These are phyloP conservation scores for Ceratosolen fusciceps DNA, from an alignment of 1,140 invertebrate genomes.

Conservation along the genomic window DNA sequence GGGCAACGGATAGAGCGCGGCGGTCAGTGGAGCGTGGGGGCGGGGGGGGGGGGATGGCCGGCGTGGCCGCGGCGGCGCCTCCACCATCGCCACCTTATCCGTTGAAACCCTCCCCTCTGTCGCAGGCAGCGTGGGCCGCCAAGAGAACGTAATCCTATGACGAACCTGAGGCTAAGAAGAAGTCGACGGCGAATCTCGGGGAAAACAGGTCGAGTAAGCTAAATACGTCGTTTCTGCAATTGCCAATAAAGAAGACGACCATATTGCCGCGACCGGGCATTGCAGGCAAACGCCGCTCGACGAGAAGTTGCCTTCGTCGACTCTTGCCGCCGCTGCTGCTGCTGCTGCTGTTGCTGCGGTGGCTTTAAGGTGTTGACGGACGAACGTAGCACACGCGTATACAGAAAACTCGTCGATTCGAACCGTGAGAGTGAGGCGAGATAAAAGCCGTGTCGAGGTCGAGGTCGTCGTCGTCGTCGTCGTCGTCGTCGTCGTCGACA, in stretches of 20 bases:
- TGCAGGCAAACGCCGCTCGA: background rate
- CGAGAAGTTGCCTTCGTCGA: background rate
- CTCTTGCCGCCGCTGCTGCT: background rate
- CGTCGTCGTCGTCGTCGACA: too few species aligned
- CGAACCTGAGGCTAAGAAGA: constrained; percentile 20
- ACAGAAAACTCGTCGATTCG: too few species aligned
- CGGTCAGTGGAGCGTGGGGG: too few species aligned
- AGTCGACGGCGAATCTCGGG: constrained; percentile 36
- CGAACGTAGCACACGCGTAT: too few species aligned
- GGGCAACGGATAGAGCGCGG: too few species aligned
- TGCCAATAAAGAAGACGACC: background rate
- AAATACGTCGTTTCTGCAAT: constrained; percentile 18
- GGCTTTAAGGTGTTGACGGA: too few species aligned
- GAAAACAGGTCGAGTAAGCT: constrained; percentile 32
- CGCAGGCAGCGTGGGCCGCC: background rate
- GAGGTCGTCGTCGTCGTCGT: too few species aligned
- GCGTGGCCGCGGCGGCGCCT: too few species aligned
- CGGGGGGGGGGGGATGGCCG: too few species aligned
- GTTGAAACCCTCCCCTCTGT: background rate
- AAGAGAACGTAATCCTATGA: background rate
- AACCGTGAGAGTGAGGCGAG: background rate
- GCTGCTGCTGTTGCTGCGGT: too few species aligned
- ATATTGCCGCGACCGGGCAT: constrained; percentile 22
- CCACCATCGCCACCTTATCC: too few species aligned
- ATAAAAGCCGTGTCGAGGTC: too few species aligned